Conservation (phyloP, 2,113 vertebrate genomes). For the Platysteira castanea region DNA sequence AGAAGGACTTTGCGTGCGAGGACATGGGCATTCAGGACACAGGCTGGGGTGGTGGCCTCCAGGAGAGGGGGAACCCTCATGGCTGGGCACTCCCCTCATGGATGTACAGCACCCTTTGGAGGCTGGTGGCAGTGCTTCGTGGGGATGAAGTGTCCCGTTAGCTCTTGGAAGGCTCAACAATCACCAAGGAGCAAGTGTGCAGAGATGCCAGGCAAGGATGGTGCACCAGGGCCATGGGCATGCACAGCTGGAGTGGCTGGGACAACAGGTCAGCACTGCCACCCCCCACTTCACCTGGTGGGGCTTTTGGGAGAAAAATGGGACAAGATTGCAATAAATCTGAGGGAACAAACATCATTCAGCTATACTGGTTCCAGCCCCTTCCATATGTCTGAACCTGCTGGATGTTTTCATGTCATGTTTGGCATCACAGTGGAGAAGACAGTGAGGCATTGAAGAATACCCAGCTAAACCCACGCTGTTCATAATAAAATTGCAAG, state of each 20-base stretch:
- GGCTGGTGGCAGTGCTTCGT: not conserved
- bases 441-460: not conserved
- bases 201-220: not conserved
- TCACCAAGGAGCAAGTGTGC: not conserved
- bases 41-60: not conserved
- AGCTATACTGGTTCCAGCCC: not conserved
- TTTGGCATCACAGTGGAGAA: not conserved
- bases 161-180: not conserved
- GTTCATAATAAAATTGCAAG: not conserved
- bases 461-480: not conserved
- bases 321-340: not conserved
- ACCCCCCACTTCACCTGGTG: not conserved
- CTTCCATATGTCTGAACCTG: not conserved
- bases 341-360: not conserved
- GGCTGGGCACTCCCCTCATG: accelerated
- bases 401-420: not conserved
- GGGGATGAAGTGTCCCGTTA: not conserved
- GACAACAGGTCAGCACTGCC: not conserved
- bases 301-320: not conserved
- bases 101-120: not conserved
- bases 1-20: not conserved
- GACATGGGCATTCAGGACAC: constrained; percentile 13
- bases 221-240: not conserved
- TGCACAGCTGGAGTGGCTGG: not conserved
- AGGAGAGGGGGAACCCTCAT: not conserved